phyloP scores from a whole-genome alignment of 2,888 invertebrate genomes.

The Thera britannica region DNA sequence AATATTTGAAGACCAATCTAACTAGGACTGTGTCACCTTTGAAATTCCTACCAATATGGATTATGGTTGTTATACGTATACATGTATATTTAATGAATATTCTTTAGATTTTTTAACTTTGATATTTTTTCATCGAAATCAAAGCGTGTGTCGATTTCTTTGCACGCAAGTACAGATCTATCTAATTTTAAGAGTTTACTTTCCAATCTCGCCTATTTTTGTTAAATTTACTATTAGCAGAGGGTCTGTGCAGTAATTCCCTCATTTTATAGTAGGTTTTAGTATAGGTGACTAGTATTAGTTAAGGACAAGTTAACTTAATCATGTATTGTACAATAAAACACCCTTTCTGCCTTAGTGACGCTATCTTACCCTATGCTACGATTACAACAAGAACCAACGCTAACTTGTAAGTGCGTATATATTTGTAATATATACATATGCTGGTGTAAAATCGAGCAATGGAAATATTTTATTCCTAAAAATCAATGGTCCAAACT shows the following conservation, averaged over 20 bases:
- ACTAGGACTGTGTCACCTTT: no score
- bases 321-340: constrained; percentile 82
- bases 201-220: constrained; percentile 65
- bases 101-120: no score
- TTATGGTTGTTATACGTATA: no score
- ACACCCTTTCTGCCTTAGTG: constrained; percentile 83
- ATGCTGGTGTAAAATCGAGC: constrained; percentile 67
- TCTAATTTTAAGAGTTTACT: constrained; percentile 57
- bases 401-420: constrained; percentile 78
- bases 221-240: constrained; percentile 42
- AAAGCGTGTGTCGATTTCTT: neutral
- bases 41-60: no score
- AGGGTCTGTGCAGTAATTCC: neutral
- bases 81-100: no score
- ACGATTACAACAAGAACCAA: constrained; percentile 72
- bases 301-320: constrained; percentile 55
- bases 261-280: neutral
- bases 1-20: no score
- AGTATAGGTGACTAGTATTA: constrained; percentile 3
- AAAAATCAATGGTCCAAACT: constrained; percentile 84
- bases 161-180: constrained; percentile 42
- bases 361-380: constrained; percentile 76
- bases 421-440: constrained; percentile 41
- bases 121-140: no score
- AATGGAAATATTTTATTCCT: constrained; percentile 82